These are phyloP conservation scores for Neoascia interrupta DNA, from an alignment of 2,888 invertebrate genomes.

Conservation along the genomic window DNA sequence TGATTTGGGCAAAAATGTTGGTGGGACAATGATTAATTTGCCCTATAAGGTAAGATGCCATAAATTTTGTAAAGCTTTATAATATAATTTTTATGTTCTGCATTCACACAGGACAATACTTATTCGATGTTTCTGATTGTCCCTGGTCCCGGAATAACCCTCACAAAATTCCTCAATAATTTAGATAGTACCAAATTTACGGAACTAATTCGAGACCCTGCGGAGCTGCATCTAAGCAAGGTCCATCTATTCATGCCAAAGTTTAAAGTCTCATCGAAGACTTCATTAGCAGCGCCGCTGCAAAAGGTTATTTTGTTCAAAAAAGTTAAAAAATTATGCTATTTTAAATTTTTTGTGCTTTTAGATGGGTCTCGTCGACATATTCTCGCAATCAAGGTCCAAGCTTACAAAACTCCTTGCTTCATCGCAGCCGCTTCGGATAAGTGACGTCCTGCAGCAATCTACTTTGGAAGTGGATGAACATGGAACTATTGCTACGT, in stretches of 20 bases:
- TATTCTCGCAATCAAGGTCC: conserved; percentile 78
- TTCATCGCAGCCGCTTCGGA: conserved; percentile 70
- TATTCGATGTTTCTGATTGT: conserved; percentile 81
- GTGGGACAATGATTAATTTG: conserved; percentile 84
- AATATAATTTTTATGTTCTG: neutral
- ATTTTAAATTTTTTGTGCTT: conserved; percentile 68
- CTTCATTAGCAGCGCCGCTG: conserved; percentile 65
- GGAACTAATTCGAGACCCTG: conserved; percentile 65
- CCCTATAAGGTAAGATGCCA: conserved; percentile 83
- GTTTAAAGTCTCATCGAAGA: conserved; percentile 62
- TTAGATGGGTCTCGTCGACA: conserved; percentile 80
- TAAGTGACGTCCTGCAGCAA: conserved; percentile 81
- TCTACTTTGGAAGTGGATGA: conserved; percentile 81
- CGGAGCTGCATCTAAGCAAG: neutral
- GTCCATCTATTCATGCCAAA: conserved; percentile 70
- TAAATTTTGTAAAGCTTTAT: neutral
- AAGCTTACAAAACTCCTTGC: conserved; percentile 76
- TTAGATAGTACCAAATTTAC: conserved; percentile 76
- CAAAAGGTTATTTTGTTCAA: conserved; percentile 67
- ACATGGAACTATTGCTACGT: conserved; percentile 80
- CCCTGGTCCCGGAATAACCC: conserved; percentile 76
- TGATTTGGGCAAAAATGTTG: conserved; percentile 81
- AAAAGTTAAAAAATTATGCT: neutral
- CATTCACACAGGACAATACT: conserved; percentile 77
- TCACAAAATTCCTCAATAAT: conserved; percentile 75